These are phyloP conservation scores for Iselma pallidipennis DNA, from an alignment of 2,888 invertebrate species.

Conservation along the genomic window DNA sequence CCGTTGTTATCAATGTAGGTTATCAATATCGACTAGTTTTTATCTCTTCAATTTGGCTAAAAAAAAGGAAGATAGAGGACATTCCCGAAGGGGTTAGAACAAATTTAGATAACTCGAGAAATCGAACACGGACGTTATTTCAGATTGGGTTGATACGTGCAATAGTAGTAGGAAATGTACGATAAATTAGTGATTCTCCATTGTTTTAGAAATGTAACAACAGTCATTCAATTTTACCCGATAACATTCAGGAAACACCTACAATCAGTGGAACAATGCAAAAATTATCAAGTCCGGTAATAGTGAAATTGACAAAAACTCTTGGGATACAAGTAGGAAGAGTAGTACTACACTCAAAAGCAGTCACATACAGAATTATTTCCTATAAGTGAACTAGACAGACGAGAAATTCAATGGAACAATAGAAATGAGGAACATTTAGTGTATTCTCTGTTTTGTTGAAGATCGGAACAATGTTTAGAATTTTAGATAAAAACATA, in stretches of 20 bases:
- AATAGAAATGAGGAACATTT: too few relatives aligned
- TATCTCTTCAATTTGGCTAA: too few relatives aligned
- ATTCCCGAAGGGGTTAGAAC: not conserved
- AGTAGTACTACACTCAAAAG: not conserved
- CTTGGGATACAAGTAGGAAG: not conserved
- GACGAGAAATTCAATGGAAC: not conserved
- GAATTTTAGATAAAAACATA: too few relatives aligned
- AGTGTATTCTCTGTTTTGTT: too few relatives aligned
- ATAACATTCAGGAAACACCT: not conserved
- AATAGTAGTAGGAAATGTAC: not conserved
- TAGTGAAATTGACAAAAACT: not conserved
- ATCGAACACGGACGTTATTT: not conserved
- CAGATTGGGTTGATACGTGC: not conserved
- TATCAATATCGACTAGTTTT: not conserved
- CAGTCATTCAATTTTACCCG: not conserved
- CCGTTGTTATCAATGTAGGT: not conserved
- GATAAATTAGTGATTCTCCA: not conserved
- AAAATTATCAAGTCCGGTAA: not conserved
- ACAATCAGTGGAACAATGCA: not conserved
- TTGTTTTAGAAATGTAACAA: not conserved
- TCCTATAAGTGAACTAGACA: too few relatives aligned
- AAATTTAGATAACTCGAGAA: not conserved
- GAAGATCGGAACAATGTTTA: too few relatives aligned
- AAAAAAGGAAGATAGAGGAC: not conserved
- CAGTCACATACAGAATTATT: too few relatives aligned